phyloP scores from a whole-genome alignment of 2,797 vertebrate genomes.

The Cyclopterus lumpus region DNA sequence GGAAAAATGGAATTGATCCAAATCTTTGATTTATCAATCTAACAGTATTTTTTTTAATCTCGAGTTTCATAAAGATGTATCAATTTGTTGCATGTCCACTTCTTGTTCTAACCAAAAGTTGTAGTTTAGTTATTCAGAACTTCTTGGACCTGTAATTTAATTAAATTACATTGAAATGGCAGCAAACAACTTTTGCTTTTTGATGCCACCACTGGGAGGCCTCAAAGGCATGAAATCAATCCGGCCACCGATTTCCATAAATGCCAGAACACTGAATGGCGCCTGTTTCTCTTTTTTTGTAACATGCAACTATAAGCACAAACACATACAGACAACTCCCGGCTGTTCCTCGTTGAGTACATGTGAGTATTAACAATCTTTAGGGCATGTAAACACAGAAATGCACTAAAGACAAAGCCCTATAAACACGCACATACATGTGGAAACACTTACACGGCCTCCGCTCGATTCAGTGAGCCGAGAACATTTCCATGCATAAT shows the following conservation, averaged over 20 bases:
- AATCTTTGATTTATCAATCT: neutral
- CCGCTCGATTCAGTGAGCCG: slow-evolving; percentile 38
- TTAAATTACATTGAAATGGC: too few relatives aligned
- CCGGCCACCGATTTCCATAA: neutral
- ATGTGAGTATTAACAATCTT: neutral
- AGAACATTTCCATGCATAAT: slow-evolving; percentile 69
- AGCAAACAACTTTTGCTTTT: neutral
- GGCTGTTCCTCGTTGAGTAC: slow-evolving; percentile 9
- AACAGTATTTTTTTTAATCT: neutral
- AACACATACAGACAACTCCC: neutral
- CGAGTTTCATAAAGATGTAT: neutral
- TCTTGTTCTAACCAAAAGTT: too few relatives aligned
- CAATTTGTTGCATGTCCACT: neutral
- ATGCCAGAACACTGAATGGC: neutral
- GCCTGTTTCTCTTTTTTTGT: neutral
- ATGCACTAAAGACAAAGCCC: neutral
- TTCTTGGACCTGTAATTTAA: too few relatives aligned
- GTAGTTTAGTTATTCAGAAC: too few relatives aligned
- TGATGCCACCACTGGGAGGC: neutral
- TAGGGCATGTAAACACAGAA: slow-evolving; percentile 18
- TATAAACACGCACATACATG: neutral
- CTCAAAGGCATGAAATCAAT: neutral
- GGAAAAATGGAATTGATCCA: neutral
- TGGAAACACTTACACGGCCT: slow-evolving; percentile 18
- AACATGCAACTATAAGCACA: neutral